Base-by-base conservation (phyloP, 2,888 invertebrate species). In the Ecdyonurus torrentis region DNA sequence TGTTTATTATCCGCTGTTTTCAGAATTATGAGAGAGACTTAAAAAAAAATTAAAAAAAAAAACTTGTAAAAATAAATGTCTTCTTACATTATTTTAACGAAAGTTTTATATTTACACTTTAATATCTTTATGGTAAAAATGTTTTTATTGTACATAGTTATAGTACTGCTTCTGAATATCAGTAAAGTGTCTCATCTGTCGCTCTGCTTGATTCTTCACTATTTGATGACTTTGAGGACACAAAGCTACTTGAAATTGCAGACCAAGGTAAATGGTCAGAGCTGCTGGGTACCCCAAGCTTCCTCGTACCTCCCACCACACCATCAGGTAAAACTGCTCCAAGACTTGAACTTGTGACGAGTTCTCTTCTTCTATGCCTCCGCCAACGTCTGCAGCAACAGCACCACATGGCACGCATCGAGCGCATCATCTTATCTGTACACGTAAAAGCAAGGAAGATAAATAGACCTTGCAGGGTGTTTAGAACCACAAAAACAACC, bases 401-500 rank as follows among this genome's bases (percentile, higher is more conserved):
- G 5, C 10, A 55, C 19, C 55, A 55, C 5, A 5, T 20, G 10
- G 5, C 55, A 24, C 59, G 58, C 18, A 52, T 24, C n/a, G 59
- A 70, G 52, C 70, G 64, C 19, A 72, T 67, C 22, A 76, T 75
- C 68, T 76, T 76, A 23, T 73, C 71, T 10, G 74, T 76, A 67
- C 77, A 77, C 1, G 78, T 76, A 70, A 78, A 78, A 1, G 75
- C 75, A 3, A 76, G 66, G 68, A 78, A 77, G 61, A 78, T 77
- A 69, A 77, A 78, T 25, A 77, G 69, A 1, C 78, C 78, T 68
- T 78, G 78, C 3, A 77, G 71, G 2, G 77, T 74, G 69, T 78
- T 78, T 61, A 77, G 69, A 2, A 74, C 69, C 2, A 78, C 73
- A 69, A 78, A 78, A 18, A 75, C 68, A 66, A 77, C 75, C 78